Conservation (phyloP, 2,888 invertebrate species). For the Baronia brevicornis region DNA sequence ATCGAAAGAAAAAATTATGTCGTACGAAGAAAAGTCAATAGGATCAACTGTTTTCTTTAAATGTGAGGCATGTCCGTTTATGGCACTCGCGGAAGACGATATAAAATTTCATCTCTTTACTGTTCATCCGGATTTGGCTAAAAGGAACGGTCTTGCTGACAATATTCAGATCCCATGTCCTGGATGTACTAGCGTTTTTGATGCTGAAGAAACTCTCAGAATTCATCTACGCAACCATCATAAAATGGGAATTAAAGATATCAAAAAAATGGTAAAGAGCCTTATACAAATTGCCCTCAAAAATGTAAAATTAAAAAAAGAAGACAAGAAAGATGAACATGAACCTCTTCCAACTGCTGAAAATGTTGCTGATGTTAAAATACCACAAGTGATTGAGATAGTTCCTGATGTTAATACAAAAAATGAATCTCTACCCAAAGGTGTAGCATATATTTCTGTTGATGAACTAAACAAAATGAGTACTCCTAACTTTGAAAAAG, state of each 20-base stretch:
- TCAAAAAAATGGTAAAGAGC: slow-evolving; percentile 75
- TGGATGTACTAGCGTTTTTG: slow-evolving; percentile 80
- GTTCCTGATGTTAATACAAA: slow-evolving; percentile 48
- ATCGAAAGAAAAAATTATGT: slow-evolving; percentile 59
- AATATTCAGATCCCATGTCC: slow-evolving; percentile 78
- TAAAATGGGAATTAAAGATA: slow-evolving; percentile 77
- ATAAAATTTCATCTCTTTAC: slow-evolving; percentile 71
- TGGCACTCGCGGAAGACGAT: slow-evolving; percentile 69
- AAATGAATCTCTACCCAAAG: slow-evolving; percentile 48
- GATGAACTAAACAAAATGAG: slow-evolving; percentile 67
- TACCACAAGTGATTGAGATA: slow-evolving; percentile 67
- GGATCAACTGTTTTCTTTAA: slow-evolving; percentile 70
- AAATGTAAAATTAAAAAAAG: slow-evolving; percentile 61
- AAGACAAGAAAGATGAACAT: slow-evolving; percentile 30
- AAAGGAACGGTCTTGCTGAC: slow-evolving; percentile 69
- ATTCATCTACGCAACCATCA: slow-evolving; percentile 81
- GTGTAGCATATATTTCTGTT: slow-evolving; percentile 61
- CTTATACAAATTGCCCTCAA: slow-evolving; percentile 65
- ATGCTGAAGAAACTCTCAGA: slow-evolving; percentile 76
- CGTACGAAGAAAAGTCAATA: slow-evolving; percentile 65
- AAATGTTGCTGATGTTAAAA: slow-evolving; percentile 48
- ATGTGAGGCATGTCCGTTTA: slow-evolving; percentile 73
- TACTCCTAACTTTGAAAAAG: slow-evolving; percentile 60
- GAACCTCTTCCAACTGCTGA: slow-evolving; percentile 24
- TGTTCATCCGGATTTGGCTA: slow-evolving; percentile 62